Percentiles rank a stretch among this genome's conserved stretches.
Conservation (phyloP, 2,888 invertebrate genomes). For the Drosophila sordidapex region DNA sequence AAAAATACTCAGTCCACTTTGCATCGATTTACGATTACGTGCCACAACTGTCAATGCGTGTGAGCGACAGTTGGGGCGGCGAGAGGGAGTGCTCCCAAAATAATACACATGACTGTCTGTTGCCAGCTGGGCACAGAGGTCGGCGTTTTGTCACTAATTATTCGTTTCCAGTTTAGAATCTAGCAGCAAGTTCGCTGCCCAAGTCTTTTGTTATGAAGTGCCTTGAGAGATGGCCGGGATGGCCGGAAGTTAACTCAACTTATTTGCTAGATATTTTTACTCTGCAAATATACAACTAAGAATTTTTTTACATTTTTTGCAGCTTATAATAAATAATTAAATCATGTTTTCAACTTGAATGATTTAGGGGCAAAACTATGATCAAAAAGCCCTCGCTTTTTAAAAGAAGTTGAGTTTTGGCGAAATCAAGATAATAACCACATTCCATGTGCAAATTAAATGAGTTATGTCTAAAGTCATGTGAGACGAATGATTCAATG, state of each 20-base stretch:
- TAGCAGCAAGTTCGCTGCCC: conserved; percentile 68
- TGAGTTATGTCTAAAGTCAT: conserved; percentile 4
- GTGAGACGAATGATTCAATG: neutral
- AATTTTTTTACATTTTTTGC: too few relatives aligned
- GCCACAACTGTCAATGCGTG: conserved; percentile 55
- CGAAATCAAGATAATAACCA: conserved; percentile 1
- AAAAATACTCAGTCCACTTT: conserved; percentile 40
- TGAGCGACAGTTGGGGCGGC: neutral
- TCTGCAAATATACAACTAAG: neutral
- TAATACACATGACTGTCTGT: neutral
- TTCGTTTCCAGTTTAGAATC: conserved; percentile 21
- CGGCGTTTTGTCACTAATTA: conserved; percentile 34
- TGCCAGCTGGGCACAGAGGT: conserved; percentile 35
- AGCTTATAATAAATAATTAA: neutral
- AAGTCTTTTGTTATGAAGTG: conserved; percentile 67
- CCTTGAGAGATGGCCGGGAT: conserved; percentile 17
- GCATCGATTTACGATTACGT: conserved; percentile 54
- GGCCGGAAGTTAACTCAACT: conserved; percentile 57
- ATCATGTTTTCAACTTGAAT: too few relatives aligned
- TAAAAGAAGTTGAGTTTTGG: neutral
- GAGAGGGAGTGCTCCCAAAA: conserved; percentile 10
- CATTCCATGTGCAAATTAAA: conserved; percentile 7
- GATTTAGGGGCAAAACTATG: too few relatives aligned
- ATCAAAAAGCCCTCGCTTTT: too few relatives aligned
- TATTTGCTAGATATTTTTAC: too few relatives aligned